Evolutionary conservation across 2,888 invertebrate species (phyloP).

Genomic region (Augiades crinisus): DNA sequence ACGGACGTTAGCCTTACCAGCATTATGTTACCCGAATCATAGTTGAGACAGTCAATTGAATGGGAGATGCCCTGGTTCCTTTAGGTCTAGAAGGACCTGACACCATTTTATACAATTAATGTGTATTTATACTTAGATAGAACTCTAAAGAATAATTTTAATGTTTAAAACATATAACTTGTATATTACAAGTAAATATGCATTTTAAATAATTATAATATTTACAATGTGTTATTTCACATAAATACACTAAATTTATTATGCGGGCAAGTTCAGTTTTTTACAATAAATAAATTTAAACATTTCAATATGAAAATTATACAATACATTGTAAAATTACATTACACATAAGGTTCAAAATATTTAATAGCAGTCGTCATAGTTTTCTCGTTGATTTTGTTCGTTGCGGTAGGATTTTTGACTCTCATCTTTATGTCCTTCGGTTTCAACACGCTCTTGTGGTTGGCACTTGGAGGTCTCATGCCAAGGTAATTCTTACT

Average conservation of each 20-base stretch:
- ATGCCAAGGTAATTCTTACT: slow-evolving; percentile 58
- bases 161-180: no score
- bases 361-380: slow-evolving; percentile 81
- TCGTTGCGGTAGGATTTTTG: slow-evolving; percentile 83
- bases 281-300: slow-evolving; percentile 71
- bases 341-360: slow-evolving; percentile 76
- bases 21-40: no score
- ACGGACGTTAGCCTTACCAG: no score
- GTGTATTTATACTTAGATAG: no score
- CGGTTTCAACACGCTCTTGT: slow-evolving; percentile 88
- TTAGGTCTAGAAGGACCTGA: no score
- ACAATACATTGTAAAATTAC: slow-evolving; percentile 31
- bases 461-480: slow-evolving; percentile 85
- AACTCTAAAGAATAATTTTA: no score
- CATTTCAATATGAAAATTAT: slow-evolving; percentile 46
- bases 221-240: slow-evolving; percentile 56
- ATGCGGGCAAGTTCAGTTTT: slow-evolving; percentile 78
- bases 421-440: slow-evolving; percentile 89
- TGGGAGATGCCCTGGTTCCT: no score
- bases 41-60: no score
- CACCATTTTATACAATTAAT: no score
- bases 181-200: no score
- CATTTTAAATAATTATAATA: slow-evolving; percentile 62
- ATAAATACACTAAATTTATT: slow-evolving; percentile 69
- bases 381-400: slow-evolving; percentile 79